Evolutionary conservation across 2,797 vertebrate species (phyloP).

Genomic region (Parauchenoglanis ngamensis): DNA sequence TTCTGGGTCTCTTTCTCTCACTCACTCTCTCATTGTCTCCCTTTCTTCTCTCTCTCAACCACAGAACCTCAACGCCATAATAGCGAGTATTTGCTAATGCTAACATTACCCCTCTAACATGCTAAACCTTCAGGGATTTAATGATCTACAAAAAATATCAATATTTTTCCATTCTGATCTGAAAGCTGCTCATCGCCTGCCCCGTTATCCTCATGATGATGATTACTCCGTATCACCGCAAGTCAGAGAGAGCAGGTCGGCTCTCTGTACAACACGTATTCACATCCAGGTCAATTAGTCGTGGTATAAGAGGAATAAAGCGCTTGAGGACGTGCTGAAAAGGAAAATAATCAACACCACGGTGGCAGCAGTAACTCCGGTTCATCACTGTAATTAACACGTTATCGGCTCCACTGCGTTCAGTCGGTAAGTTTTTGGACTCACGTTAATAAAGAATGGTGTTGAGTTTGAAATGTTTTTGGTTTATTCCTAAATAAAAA

Average conservation of each 20-base stretch:
- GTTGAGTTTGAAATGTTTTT: neutral
- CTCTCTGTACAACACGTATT: too few species aligned
- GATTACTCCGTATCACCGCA: constrained; percentile 23
- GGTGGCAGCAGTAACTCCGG: neutral
- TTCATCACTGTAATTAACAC: neutral
- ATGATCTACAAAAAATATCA: too few species aligned
- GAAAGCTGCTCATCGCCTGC: constrained; percentile 32
- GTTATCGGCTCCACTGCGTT: neutral
- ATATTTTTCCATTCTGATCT: constrained; percentile 29
- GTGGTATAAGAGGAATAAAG: too few species aligned
- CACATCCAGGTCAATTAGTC: too few species aligned
- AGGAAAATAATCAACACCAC: neutral
- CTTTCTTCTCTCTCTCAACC: neutral
- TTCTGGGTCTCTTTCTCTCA: neutral
- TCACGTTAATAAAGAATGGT: neutral
- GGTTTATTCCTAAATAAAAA: neutral
- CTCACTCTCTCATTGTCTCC: neutral
- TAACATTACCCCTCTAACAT: too few species aligned
- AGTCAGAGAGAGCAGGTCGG: neutral
- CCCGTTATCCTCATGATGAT: constrained; percentile 28
- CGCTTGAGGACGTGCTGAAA: too few species aligned
- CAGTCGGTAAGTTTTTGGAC: neutral
- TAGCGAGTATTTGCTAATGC: too few species aligned
- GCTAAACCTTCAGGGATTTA: too few species aligned
- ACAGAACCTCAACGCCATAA: too few species aligned